Percentiles rank a stretch among this genome's conserved stretches.
Evolutionary conservation across 2,113 vertebrate genomes (phyloP).

Genomic region (Platanista minor): DNA sequence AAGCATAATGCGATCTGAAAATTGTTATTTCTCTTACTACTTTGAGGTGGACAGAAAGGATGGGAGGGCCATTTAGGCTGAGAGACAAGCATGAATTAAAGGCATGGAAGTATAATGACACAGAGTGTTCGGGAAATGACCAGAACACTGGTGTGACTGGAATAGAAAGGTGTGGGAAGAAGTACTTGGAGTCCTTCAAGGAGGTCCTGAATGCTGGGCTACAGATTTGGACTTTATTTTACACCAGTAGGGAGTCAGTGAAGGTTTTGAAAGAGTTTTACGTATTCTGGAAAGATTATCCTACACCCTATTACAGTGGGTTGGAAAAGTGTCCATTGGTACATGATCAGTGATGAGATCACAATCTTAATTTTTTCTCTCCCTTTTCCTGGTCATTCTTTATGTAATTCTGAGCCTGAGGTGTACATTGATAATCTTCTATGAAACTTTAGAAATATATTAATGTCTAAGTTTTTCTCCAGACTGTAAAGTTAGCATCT

Average conservation of each 20-base stretch:
- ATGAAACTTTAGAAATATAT: not conserved
- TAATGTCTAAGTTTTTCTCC: not conserved
- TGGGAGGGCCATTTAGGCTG: not conserved
- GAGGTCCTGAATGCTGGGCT: not conserved
- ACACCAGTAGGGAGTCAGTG: not conserved
- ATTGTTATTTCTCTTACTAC: not conserved
- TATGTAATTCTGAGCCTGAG: too few species aligned
- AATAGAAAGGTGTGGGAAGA: not conserved
- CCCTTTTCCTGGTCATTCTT: not conserved
- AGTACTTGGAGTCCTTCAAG: not conserved
- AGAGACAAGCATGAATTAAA: not conserved
- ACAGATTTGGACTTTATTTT: not conserved
- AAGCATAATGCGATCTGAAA: not conserved
- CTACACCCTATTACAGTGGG: not conserved
- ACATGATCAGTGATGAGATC: not conserved
- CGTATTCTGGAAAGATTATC: not conserved
- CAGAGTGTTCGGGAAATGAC: not conserved
- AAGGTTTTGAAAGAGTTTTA: not conserved
- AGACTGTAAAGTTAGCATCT: not conserved
- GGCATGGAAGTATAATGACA: not conserved
- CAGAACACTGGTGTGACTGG: not conserved
- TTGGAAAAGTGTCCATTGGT: not conserved
- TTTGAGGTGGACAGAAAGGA: not conserved
- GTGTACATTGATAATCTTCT: not conserved
- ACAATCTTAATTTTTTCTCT: not conserved